Evolutionary conservation across 2,888 invertebrate genomes (phyloP).

Genomic region (Autographa pulchrina): DNA sequence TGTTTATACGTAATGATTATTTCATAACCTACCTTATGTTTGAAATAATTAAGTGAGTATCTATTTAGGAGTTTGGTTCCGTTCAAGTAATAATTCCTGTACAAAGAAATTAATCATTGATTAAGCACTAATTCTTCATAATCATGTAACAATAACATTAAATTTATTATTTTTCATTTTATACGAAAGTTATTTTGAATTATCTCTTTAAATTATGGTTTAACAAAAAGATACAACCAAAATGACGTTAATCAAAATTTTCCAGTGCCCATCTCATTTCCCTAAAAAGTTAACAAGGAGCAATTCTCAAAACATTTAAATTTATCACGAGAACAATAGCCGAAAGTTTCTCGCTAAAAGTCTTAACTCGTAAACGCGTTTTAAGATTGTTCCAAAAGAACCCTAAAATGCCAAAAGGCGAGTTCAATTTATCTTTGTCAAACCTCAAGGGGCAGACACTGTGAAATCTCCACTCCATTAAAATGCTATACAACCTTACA

Average conservation of each 20-base stretch:
- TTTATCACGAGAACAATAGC: conserved; percentile 56
- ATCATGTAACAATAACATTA: too few relatives aligned
- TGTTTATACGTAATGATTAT: too few relatives aligned
- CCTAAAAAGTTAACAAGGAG: conserved; percentile 47
- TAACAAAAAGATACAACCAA: background rate
- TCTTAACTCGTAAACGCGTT: conserved; percentile 61
- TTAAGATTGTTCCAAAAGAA: conserved; percentile 64
- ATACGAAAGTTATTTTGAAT: too few relatives aligned
- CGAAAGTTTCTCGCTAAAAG: conserved; percentile 45
- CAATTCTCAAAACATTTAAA: conserved; percentile 52
- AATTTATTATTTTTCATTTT: too few relatives aligned
- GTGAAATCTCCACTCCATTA: conserved; percentile 81
- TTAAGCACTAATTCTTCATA: too few relatives aligned
- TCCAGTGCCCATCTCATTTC: conserved; percentile 13
- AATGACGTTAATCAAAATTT: conserved; percentile 14
- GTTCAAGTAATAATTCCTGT: too few relatives aligned
- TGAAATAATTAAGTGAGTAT: too few relatives aligned
- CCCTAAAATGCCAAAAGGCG: conserved; percentile 72
- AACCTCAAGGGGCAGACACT: conserved; percentile 76
- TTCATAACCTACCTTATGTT: too few relatives aligned
- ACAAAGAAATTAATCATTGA: too few relatives aligned
- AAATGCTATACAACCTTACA: conserved; percentile 69
- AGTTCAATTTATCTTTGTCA: conserved; percentile 81
- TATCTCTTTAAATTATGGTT: too few relatives aligned
- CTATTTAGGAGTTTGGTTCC: too few relatives aligned